Evolutionary conservation across 2,113 vertebrate genomes (phyloP).

Genomic region (Pseudonaja textilis): DNA sequence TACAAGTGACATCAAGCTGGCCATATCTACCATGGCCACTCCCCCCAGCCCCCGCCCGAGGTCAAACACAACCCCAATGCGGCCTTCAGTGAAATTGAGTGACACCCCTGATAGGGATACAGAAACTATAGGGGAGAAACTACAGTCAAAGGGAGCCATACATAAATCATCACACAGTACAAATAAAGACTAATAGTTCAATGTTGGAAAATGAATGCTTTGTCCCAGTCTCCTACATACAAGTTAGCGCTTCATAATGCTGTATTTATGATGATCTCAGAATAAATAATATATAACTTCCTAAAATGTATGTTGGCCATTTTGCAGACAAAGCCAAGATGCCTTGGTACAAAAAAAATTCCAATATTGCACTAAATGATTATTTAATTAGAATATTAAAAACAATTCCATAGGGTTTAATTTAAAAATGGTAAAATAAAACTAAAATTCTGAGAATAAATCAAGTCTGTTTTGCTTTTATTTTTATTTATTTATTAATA

Average conservation of each 20-base stretch:
- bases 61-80: too few relatives aligned
- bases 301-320: background rate
- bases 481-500: background rate
- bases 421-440: background rate
- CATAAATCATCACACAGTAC: background rate
- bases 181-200: background rate
- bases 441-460: background rate
- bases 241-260: background rate
- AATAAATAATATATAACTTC: background rate
- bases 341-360: background rate
- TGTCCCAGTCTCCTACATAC: background rate
- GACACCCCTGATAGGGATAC: too few relatives aligned
- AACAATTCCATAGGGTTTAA: background rate
- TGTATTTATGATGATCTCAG: background rate
- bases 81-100: too few relatives aligned
- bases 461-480: background rate
- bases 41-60: too few relatives aligned
- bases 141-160: background rate
- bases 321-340: background rate
- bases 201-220: background rate
- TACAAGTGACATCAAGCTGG: too few relatives aligned
- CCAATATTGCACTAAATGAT: background rate
- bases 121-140: background rate
- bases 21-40: too few relatives aligned
- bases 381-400: background rate